Conservation (phyloP, 2,797 vertebrate species). For the Dromococcyx pavoninus region DNA sequence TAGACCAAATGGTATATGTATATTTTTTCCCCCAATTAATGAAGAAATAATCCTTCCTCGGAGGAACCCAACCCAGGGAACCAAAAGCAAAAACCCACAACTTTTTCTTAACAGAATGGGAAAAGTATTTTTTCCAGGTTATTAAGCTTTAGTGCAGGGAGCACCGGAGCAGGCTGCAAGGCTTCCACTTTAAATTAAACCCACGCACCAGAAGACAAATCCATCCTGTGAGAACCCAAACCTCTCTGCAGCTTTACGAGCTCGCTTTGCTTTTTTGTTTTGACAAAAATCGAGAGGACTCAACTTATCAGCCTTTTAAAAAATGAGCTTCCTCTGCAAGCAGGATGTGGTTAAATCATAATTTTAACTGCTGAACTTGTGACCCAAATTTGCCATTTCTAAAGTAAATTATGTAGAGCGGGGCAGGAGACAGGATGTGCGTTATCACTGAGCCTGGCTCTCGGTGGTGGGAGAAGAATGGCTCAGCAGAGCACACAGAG, state of each 20-base stretch:
- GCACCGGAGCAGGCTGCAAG: background rate
- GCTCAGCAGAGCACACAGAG: background rate
- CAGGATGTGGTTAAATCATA: conserved; percentile 16
- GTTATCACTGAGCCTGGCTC: background rate
- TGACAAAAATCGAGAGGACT: background rate
- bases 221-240: background rate
- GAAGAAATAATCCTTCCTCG: background rate
- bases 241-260: background rate
- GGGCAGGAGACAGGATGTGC: background rate
- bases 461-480: background rate
- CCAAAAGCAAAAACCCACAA: background rate
- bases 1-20: background rate
- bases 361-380: conserved; percentile 1
- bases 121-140: background rate
- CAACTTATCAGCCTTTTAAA: background rate
- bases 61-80: background rate
- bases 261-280: background rate
- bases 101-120: background rate
- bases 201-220: background rate
- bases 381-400: conserved; percentile 11
- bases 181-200: background rate
- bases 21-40: background rate
- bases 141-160: background rate
- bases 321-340: conserved; percentile 17
- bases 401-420: background rate